Percentiles rank a stretch among this genome's conserved stretches.
These are phyloP conservation scores for Galerucella pusilla DNA, from an alignment of 2,888 invertebrate species.

Conservation along the genomic window DNA sequence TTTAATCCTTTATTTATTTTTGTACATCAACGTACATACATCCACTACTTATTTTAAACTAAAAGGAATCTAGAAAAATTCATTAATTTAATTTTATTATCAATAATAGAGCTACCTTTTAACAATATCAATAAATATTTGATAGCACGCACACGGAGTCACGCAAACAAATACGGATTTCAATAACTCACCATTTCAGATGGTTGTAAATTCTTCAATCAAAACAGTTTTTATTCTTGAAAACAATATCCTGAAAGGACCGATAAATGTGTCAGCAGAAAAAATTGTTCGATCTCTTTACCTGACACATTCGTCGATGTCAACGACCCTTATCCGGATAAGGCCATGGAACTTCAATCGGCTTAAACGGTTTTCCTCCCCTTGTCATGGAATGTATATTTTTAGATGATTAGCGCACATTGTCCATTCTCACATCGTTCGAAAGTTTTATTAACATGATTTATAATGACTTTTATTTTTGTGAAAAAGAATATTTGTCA, in stretches of 20 bases:
- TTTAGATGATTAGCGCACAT: background rate
- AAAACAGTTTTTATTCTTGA: background rate
- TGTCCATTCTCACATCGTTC: background rate
- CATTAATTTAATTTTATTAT: background rate
- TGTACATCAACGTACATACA: too few species aligned
- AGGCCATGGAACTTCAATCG: background rate
- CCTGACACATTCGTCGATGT: too few species aligned
- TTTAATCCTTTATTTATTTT: too few species aligned
- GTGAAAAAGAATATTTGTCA: background rate
- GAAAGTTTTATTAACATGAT: background rate
- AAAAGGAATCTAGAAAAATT: too few species aligned
- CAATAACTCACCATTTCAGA: background rate
- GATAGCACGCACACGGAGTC: background rate
- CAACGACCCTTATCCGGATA: too few species aligned
- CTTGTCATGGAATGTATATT: background rate
- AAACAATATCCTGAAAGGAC: background rate
- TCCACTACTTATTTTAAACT: too few species aligned
- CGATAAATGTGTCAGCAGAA: background rate
- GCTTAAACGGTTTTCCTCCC: slow-evolving; percentile 6
- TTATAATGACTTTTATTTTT: background rate
- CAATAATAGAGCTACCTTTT: background rate
- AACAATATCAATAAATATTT: background rate
- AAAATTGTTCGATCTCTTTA: background rate
- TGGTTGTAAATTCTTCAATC: background rate
- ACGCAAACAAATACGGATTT: background rate